Evolutionary conservation across 2,888 invertebrate species (phyloP).

Genomic region (Syrista parreyssii): DNA sequence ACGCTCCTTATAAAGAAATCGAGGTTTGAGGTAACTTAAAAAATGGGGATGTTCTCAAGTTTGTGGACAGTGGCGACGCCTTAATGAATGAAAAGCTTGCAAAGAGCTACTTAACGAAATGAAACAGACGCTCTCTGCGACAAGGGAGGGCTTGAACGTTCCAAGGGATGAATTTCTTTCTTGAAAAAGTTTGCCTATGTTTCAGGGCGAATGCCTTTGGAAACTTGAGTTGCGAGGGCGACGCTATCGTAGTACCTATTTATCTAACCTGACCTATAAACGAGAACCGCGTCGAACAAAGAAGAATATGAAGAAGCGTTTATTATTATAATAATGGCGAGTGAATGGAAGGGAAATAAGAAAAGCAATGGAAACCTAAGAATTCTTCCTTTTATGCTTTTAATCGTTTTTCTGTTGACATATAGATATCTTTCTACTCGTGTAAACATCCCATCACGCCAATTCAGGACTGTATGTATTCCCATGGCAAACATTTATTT

Average conservation of each 20-base stretch:
- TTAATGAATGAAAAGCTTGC: slow-evolving; percentile 19
- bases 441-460: not conserved
- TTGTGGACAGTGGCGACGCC: not conserved
- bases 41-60: not conserved
- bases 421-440: not conserved
- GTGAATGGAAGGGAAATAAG: not conserved
- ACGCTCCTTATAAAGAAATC: not conserved
- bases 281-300: not conserved
- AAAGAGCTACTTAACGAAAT: slow-evolving; percentile 32
- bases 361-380: not conserved
- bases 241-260: not conserved
- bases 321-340: not conserved
- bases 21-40: not conserved
- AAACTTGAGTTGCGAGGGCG: not conserved
- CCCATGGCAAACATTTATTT: not conserved
- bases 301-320: not conserved
- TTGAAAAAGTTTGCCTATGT: not conserved
- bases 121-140: slow-evolving; percentile 15
- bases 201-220: not conserved
- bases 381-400: not conserved
- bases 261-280: not conserved
- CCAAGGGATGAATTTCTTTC: not conserved
- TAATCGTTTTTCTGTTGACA: not conserved
- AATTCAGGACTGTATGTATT: not conserved
- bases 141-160: not conserved